Evolutionary conservation across 1,140 invertebrate genomes (phyloP).

Genomic region (Chelonus insularis): DNA sequence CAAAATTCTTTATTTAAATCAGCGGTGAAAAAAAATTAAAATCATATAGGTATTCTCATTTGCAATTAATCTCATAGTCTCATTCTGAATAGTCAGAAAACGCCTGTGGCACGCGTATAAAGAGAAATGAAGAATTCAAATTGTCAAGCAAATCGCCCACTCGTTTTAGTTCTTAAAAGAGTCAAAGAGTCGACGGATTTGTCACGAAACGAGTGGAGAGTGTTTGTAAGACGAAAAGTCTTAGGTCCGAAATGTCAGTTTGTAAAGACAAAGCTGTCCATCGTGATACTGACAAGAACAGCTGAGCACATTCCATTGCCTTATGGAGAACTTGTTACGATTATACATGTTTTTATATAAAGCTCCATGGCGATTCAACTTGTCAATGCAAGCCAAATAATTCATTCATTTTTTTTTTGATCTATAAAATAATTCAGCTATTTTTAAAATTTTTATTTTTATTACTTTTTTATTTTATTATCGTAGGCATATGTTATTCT

Average conservation of each 20-base stretch:
- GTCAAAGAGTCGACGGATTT: background rate
- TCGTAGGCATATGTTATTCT: too few relatives aligned
- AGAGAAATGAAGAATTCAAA: background rate
- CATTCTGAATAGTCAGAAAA: background rate
- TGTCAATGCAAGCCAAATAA: background rate
- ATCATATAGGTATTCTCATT: background rate
- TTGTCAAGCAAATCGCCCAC: background rate
- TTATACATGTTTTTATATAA: background rate
- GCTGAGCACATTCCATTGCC: conserved; percentile 4
- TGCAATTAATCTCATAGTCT: background rate
- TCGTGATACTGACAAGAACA: conserved; percentile 14
- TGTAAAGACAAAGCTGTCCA: conserved; percentile 7
- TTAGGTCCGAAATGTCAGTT: conserved; percentile 20
- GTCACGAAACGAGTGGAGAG: conserved; percentile 17
- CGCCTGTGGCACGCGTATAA: background rate
- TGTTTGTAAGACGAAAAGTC: conserved; percentile 7
- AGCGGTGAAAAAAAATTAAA: background rate
- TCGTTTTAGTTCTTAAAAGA: background rate
- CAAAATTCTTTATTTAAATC: too few relatives aligned
- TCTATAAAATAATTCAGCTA: background rate
- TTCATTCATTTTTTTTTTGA: background rate
- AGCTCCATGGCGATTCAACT: background rate
- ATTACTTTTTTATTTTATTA: too few relatives aligned
- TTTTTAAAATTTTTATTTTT: background rate
- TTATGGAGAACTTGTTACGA: background rate